A percentile compares a stretch with the other conserved stretches of the same genome.
phyloP scores from a whole-genome alignment of 2,113 vertebrate species.

The Stercorarius parasiticus region DNA sequence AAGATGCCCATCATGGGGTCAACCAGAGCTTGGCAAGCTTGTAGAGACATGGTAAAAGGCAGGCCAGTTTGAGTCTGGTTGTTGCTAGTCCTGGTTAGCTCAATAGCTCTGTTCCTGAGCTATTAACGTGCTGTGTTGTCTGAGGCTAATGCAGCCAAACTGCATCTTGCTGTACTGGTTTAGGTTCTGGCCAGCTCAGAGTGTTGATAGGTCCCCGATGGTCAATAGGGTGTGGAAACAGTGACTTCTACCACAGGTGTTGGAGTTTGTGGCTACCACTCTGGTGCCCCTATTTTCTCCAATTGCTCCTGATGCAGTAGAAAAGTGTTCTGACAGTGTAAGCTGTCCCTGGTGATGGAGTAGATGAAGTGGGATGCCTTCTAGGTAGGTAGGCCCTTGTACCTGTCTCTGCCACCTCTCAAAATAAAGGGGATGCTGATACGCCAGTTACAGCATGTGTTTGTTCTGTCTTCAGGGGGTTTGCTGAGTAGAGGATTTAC shows the following conservation, averaged over 20 bases:
- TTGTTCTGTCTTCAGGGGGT: background rate
- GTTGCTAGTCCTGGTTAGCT: background rate
- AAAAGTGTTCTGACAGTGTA: background rate
- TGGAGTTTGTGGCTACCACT: background rate
- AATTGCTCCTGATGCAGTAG: background rate
- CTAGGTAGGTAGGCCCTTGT: background rate
- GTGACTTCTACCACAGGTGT: background rate
- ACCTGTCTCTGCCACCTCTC: background rate
- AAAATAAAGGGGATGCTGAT: background rate
- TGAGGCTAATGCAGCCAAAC: background rate
- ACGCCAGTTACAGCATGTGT: rapidly evolving
- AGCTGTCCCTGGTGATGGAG: background rate
- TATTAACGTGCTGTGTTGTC: background rate
- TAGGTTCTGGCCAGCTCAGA: background rate
- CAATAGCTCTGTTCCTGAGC: background rate
- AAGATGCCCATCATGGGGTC: background rate
- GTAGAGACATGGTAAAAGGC: background rate
- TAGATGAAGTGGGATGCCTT: background rate
- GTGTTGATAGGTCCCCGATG: background rate
- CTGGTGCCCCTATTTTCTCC: background rate
- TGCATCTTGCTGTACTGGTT: background rate
- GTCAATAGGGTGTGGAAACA: background rate
- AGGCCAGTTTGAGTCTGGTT: background rate
- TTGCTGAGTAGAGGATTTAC: background rate
- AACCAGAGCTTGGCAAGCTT: background rate